A percentile compares a stretch with the other conserved stretches of the same genome.
Conservation (phyloP, 2,797 vertebrate genomes). For the Xenops minutus region DNA sequence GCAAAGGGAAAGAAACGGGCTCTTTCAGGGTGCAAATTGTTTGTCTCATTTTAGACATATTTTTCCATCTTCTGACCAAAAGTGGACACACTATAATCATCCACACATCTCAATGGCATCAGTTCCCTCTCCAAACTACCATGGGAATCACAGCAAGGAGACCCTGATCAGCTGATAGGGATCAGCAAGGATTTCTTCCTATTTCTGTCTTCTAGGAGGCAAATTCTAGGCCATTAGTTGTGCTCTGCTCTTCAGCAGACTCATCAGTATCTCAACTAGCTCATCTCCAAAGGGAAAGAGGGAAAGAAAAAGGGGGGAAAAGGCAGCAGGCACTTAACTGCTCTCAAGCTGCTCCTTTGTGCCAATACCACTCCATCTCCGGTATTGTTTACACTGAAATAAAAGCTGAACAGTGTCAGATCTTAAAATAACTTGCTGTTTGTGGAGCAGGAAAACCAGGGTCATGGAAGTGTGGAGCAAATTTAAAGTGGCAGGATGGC, state of each 20-base stretch:
- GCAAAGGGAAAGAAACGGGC: neutral
- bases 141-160: neutral
- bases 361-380: conserved; percentile 59
- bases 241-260: neutral
- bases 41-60: neutral
- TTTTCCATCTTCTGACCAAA: neutral
- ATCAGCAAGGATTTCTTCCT: neutral
- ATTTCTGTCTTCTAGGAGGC: neutral
- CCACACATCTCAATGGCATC: rapidly evolving
- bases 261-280: neutral
- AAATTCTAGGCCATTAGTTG: neutral
- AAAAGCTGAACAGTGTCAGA: conserved; percentile 51
- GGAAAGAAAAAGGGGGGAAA: neutral
- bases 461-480: conserved; percentile 55
- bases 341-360: conserved; percentile 24
- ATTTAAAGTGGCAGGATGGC: conserved; percentile 45
- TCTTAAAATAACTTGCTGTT: conserved; percentile 70
- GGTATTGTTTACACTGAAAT: conserved; percentile 57
- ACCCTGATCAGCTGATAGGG: neutral
- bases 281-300: neutral
- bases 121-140: neutral
- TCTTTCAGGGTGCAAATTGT: neutral
- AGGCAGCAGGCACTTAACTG: conserved; percentile 3
- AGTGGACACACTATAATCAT: neutral
- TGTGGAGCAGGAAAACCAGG: conserved; percentile 53